Conservation (phyloP, 2,888 invertebrate species). For the Calliphora vomitoria region DNA sequence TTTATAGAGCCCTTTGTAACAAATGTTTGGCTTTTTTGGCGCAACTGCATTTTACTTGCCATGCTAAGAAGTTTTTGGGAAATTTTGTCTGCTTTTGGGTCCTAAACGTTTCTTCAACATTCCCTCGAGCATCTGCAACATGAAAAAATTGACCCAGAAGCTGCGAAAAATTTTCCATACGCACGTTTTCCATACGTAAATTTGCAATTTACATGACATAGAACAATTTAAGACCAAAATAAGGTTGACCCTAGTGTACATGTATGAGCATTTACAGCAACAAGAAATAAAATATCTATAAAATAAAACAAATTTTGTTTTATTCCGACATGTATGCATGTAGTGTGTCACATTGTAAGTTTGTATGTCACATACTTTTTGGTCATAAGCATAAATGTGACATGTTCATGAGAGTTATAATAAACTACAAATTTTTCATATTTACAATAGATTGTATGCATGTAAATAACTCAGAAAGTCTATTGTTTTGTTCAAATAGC, state of each 20-base stretch:
- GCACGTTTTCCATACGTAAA: no score
- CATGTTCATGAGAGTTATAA: slow-evolving; percentile 63
- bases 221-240: background rate
- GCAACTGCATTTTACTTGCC: no score
- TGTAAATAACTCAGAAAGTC: slow-evolving; percentile 32
- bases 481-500: slow-evolving; percentile 48
- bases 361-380: slow-evolving; percentile 54
- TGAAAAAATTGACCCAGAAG: no score
- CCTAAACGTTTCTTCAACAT: no score
- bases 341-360: slow-evolving; percentile 35
- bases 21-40: no score
- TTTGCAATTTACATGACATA: no score
- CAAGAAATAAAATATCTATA: background rate
- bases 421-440: slow-evolving; percentile 49
- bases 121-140: no score
- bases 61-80: no score
- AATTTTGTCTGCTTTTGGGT: no score
- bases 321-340: slow-evolving; percentile 21
- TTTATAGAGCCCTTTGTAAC: no score
- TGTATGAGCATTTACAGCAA: background rate
- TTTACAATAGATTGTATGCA: slow-evolving; percentile 13
- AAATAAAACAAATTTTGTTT: slow-evolving; percentile 34
- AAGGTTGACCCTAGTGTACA: background rate
- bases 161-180: no score
- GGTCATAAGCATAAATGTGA: slow-evolving; percentile 68